Conservation (phyloP, 2,113 vertebrate genomes). For the Megaptera novaeangliae region DNA sequence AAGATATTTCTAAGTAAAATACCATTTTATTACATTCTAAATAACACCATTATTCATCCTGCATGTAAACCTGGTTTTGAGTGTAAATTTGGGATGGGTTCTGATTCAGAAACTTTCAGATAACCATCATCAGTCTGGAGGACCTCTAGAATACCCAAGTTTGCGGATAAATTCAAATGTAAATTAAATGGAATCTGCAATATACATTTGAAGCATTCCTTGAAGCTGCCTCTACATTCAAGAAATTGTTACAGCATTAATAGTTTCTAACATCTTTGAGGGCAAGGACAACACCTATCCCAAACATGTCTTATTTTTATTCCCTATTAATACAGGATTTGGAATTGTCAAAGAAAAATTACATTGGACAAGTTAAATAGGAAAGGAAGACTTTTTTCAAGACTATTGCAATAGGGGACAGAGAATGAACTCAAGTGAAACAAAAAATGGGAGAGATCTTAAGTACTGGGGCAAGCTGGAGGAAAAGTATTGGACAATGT, state of each 20-base stretch:
- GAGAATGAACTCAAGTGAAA: background rate
- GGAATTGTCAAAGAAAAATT: background rate
- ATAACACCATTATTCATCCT: background rate
- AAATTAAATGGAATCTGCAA: background rate
- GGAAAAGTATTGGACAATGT: background rate
- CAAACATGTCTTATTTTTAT: background rate
- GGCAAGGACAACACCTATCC: background rate
- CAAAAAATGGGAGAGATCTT: background rate
- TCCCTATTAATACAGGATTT: background rate
- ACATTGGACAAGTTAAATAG: background rate
- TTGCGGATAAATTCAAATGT: background rate
- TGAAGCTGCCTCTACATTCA: background rate
- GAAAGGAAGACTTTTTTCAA: background rate
- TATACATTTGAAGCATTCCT: background rate
- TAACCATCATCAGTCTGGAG: background rate
- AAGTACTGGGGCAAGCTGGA: background rate
- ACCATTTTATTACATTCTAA: background rate
- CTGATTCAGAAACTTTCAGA: background rate
- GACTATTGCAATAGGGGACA: background rate
- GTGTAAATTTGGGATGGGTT: background rate
- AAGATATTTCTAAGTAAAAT: conserved; percentile 8
- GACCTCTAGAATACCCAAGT: background rate
- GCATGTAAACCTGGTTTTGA: background rate
- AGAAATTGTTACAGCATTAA: background rate
- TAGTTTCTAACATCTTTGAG: background rate